Evolutionary conservation across 2,113 vertebrate species (phyloP), one percentile per base, ranked within the genome.

Genomic region (Herpetotheres cachinnans): DNA sequence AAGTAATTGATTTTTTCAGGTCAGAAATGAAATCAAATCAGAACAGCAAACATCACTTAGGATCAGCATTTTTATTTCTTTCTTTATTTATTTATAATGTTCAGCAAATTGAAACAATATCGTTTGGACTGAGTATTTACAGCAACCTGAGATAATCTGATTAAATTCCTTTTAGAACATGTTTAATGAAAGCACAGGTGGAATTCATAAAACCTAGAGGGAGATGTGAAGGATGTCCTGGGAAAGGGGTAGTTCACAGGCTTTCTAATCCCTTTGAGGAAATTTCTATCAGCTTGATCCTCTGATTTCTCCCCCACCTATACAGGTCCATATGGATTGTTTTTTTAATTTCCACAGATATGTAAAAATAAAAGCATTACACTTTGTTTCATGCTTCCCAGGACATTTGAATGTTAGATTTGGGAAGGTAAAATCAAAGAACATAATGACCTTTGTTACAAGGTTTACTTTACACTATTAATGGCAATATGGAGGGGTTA

Each of bases 1-100:
- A 91, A 91, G 84, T 96, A 96, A 94, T 89, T 95, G 91, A 96
- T 93, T 94, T 96, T 95, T 93, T 93, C 91, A 86, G 89, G 86
- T 94, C 91, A 97, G 86, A 86, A 92, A 92, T 78, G 36, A 95
- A 95, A 95, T 90, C 59, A 94, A 92, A 95, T 95, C 77, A 47
- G 80, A 96, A 95, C 50, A 94, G 46, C 77, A 96, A 96, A 89
- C 72, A 95, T 61, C 80, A 96, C 69, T 95, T 92, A 92, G n/a
- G 76, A 91, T 95, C 91, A 92, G 55, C 63, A 67, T 86, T 77
- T 92, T 95, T 97, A 54, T 83, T 94, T 96, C 67, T 90, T 84
- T 96, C 50, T 91, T 93, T 96, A 71, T 92, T 84, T 96, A 55
- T 93, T 93, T 91, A 87, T 47, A 59, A 85, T 32, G 49, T 82